These are phyloP conservation scores for Phenganax subtilis DNA, from an alignment of 92 coral and sea anemone genomes.

Conservation along the genomic window DNA sequence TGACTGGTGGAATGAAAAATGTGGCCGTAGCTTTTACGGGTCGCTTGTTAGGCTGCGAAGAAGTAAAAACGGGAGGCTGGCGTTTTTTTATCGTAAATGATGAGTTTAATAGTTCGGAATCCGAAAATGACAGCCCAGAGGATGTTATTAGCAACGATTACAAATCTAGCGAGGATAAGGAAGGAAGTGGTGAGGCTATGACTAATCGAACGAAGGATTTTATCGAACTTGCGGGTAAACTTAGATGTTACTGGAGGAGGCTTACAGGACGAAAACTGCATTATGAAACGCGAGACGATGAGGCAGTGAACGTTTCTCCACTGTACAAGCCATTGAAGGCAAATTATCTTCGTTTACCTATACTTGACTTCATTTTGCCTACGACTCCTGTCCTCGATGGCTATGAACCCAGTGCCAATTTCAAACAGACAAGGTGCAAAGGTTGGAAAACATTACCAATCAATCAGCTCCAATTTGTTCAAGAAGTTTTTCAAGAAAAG, in stretches of 20 bases:
- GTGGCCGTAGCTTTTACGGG: too few species aligned
- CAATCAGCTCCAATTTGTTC: background rate
- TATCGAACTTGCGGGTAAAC: background rate
- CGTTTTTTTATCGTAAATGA: too few species aligned
- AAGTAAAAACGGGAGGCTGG: too few species aligned
- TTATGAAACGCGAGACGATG: background rate
- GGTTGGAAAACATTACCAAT: conserved; percentile 21
- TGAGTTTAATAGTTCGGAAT: too few species aligned
- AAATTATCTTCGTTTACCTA: conserved; percentile 12
- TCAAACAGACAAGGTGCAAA: conserved; percentile 23
- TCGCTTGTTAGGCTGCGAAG: too few species aligned
- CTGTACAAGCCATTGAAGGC: background rate
- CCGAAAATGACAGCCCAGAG: background rate
- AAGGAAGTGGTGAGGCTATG: background rate
- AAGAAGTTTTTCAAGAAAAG: conserved; percentile 20
- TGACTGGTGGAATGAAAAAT: background rate
- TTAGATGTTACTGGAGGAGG: background rate
- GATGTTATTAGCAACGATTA: background rate
- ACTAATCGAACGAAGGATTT: background rate
- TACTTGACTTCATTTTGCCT: conserved; percentile 15
- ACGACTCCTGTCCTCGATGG: background rate
- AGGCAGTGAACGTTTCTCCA: background rate
- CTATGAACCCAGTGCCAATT: conserved; percentile 12
- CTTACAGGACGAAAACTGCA: background rate
- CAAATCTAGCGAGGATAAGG: background rate